These are phyloP conservation scores for Lymantria monacha DNA, from an alignment of 2,888 invertebrate genomes.

Conservation along the genomic window DNA sequence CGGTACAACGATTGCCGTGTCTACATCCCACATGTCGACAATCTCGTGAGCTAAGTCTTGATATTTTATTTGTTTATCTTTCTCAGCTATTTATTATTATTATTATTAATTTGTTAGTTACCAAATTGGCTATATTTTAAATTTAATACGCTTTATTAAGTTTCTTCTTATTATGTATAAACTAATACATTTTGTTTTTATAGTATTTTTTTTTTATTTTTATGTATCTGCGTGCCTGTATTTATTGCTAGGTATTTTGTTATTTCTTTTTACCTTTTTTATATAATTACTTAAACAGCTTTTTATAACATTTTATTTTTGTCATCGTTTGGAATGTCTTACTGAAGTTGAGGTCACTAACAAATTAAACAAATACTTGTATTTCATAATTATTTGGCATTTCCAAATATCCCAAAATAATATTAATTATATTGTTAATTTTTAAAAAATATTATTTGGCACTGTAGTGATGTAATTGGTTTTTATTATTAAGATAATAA, in stretches of 20 bases:
- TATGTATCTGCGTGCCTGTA: conserved; percentile 1
- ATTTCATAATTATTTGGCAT: conserved; percentile 21
- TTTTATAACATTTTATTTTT: no score
- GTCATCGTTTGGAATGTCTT: conserved; percentile 15
- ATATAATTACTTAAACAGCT: no score
- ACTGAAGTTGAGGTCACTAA: conserved; percentile 20
- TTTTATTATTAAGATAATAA: not conserved
- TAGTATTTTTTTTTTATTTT: not conserved
- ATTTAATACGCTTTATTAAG: not conserved
- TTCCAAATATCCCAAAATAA: conserved; percentile 28
- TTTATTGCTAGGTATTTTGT: conserved; percentile 5
- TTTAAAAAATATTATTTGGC: conserved; percentile 40
- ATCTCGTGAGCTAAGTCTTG: no score
- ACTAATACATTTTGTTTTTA: no score
- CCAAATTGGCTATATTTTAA: not conserved
- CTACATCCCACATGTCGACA: no score
- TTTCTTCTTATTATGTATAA: no score
- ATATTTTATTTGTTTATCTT: no score
- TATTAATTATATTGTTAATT: conserved; percentile 52
- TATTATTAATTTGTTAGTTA: conserved; percentile 1
- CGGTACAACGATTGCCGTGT: no score
- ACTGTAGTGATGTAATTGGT: conserved; percentile 22
- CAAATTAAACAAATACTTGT: conserved; percentile 27
- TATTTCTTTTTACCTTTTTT: not conserved
- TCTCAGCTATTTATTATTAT: no score